Base-by-base conservation (phyloP, 2,888 invertebrate genomes). In the Nomada ruficornis region DNA sequence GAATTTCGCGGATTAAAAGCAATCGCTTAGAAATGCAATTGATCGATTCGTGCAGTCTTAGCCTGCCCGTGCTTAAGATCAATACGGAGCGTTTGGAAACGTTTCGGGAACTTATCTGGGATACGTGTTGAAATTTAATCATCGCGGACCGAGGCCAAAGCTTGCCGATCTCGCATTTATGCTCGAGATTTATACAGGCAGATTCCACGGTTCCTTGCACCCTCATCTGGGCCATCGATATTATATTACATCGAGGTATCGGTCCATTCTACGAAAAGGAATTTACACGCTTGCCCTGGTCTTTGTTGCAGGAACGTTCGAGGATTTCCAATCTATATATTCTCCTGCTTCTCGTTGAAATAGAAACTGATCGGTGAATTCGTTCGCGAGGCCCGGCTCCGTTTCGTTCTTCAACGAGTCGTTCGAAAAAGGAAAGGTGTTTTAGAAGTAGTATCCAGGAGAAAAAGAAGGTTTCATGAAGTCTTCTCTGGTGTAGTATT, bases 71-170 rank as follows among this genome's bases (percentile, higher is more conserved):
- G 20, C 23, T 10, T 47, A 64, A 78, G 73, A 78, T 81, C 72
- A 59, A 69, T 73, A 69, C 52, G 10, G n/a, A 42, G 13, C 20
- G 55, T 54, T 69, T 50, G 20, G 20, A 69, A 68, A 78, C 63
- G 73, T 69, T 81, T 59, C 72, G 52, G n/a, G 63, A 72, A 57
- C 63, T 63, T 78, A 75, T 75, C 80, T 75, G 63, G 2, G 80
- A 42, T 71, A 80, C 82, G 75, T 82, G 82, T 82, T 82, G 80
- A 80, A 71, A 82, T 80, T 80, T 74, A 80, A 82, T 80, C 82
- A 80, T 64, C 71, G 52, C 20, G 71, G 80, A 71, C 75, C 75
- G 75, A 23, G 23, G 71, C 3, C n/a, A 44, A 59, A 54, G 60
- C 75, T 57, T 20, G 15, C n/a, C 63, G 59, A 80, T 75, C 71